phyloP scores from a whole-genome alignment of 2,113 vertebrate genomes.

The Datnioides undecimradiatus region DNA sequence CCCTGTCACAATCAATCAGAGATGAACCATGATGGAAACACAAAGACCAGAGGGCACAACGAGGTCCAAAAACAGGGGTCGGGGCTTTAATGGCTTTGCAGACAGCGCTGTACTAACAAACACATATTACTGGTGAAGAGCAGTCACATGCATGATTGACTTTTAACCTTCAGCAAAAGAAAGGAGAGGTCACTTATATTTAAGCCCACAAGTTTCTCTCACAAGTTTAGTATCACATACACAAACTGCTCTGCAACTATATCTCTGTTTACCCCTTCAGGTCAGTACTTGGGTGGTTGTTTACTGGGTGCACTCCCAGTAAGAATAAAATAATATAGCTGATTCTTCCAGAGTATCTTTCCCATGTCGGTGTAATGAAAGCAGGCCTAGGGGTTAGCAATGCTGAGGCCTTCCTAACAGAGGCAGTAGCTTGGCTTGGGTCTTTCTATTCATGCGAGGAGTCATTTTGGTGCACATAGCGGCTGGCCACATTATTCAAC shows the following conservation, averaged over 20 bases:
- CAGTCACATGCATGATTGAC: slow-evolving; percentile 70
- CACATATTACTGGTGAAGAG: slow-evolving; percentile 61
- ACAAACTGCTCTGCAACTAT: slow-evolving; percentile 6
- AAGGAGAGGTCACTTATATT: slow-evolving; percentile 2
- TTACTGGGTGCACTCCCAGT: slow-evolving; percentile 15
- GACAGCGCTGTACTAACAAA: slow-evolving; percentile 68
- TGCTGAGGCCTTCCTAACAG: slow-evolving; percentile 20
- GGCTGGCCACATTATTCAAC: slow-evolving; percentile 27
- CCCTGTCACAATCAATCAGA: slow-evolving; percentile 77
- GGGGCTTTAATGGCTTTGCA: slow-evolving; percentile 71
- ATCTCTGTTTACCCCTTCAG: slow-evolving; percentile 26
- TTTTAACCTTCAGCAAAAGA: slow-evolving; percentile 53
- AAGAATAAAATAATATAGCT: slow-evolving; percentile 15
- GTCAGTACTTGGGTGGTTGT: slow-evolving; percentile 4
- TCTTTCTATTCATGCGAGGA: slow-evolving; percentile 44
- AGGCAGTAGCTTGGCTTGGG: slow-evolving; percentile 27
- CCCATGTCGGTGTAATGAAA: slow-evolving; percentile 44
- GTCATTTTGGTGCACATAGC: slow-evolving; percentile 18
- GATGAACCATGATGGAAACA: slow-evolving; percentile 73
- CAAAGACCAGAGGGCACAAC: slow-evolving; percentile 77
- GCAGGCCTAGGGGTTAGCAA: slow-evolving; percentile 27
- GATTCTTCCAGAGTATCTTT: slow-evolving; percentile 35
- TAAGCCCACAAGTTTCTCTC: neutral
- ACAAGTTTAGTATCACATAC: neutral
- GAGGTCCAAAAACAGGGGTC: slow-evolving; percentile 56